phyloP scores from a whole-genome alignment of 2,797 vertebrate species.

The Macrochelys suwanniensis region DNA sequence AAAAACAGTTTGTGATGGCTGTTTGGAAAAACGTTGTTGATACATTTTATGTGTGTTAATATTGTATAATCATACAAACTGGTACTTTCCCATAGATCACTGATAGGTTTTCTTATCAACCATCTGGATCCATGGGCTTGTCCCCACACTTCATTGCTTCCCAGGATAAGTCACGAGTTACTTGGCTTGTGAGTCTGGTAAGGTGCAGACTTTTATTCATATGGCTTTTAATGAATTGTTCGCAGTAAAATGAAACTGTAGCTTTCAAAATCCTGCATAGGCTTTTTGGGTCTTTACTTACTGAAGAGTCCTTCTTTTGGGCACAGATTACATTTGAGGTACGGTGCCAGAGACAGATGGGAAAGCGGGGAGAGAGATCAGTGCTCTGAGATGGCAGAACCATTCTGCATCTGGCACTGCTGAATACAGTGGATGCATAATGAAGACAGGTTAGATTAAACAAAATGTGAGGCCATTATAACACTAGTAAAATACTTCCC shows the following conservation, averaged over 20 bases:
- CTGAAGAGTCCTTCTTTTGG: not conserved
- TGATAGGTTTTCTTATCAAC: not conserved
- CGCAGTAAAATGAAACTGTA: not conserved
- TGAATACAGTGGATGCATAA: not conserved
- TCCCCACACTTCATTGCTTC: rapidly evolving
- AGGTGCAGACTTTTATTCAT: not conserved
- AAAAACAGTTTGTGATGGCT: not conserved
- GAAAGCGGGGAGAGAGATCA: not conserved
- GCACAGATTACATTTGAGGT: not conserved
- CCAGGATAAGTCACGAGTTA: not conserved
- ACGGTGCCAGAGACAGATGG: rapidly evolving
- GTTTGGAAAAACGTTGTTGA: not conserved
- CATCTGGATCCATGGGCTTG: rapidly evolving
- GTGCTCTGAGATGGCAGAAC: not conserved
- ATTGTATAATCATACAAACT: not conserved
- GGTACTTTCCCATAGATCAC: not conserved
- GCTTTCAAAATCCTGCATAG: rapidly evolving
- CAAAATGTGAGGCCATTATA: rapidly evolving
- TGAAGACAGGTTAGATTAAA: not conserved
- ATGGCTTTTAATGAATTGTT: not conserved
- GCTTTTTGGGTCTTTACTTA: rapidly evolving
- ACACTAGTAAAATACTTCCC: not conserved
- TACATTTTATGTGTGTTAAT: not conserved
- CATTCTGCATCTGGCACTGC: not conserved
- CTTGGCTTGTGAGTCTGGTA: not conserved